Evolutionary conservation across 2,113 vertebrate species (phyloP).

Genomic region (Albula goreensis): DNA sequence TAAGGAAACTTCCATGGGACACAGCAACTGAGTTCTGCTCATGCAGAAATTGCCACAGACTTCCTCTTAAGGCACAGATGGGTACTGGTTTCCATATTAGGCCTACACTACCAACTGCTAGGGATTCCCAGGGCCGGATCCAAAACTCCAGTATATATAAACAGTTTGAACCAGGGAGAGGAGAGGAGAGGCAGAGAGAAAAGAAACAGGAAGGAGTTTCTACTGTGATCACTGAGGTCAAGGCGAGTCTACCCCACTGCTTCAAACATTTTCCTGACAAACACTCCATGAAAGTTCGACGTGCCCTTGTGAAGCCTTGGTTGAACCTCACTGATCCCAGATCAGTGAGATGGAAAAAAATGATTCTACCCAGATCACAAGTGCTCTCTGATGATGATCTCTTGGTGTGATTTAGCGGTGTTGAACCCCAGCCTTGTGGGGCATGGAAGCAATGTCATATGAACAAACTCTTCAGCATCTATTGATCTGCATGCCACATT

Average conservation of each 20-base stretch:
- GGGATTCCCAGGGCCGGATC: neutral
- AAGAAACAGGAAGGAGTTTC: neutral
- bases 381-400: too few species aligned
- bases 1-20: too few species aligned
- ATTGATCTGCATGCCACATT: too few species aligned
- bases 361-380: too few species aligned
- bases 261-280: neutral
- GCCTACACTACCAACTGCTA: neutral
- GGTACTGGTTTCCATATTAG: neutral
- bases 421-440: too few species aligned
- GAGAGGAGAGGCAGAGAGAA: neutral
- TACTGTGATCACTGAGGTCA: too few species aligned
- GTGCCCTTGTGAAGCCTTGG: neutral
- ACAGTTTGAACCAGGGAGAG: neutral
- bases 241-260: too few species aligned
- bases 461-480: too few species aligned
- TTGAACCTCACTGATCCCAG: neutral
- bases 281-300: neutral
- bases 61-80: neutral
- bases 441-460: too few species aligned
- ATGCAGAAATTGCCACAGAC: neutral
- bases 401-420: too few species aligned
- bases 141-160: neutral
- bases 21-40: neutral
- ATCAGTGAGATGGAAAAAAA: neutral